Base-by-base conservation (phyloP, 2,888 invertebrate genomes). In the Callyntrura guangdongensis region DNA sequence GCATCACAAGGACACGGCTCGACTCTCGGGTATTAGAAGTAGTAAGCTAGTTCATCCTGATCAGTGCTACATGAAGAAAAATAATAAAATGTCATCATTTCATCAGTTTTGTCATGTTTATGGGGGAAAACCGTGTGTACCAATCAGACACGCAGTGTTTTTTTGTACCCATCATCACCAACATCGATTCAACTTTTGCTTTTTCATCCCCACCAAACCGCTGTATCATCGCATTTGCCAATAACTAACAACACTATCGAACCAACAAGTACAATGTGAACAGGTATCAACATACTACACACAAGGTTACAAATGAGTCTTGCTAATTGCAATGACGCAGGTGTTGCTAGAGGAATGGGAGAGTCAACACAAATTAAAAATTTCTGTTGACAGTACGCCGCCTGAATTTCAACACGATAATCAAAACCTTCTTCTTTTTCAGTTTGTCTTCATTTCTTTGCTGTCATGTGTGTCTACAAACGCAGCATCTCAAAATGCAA, bases 71-170 rank as follows among this genome's bases (percentile, higher is more conserved):
- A 69, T n/a, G n/a, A n/a, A n/a, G n/a, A 27, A 72, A 72, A 74
- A 74, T 74, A 45, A 25, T 22, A 67, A 85, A 72, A 72, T 72
- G 85, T 85, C 85, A 85, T 59, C 56, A 59, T 27, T 17, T 45
- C 83, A 53, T 72, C 45, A 72, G 53, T 56, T 85, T 85, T 36
- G 56, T 56, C 85, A 85, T 85, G 49, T 69, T 84, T 27, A 72
- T 72, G 59, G 12, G 59, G 20, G 47, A 74, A 69, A n/a, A 20
- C 11, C 64, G 2, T 64, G 27, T 84, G 49, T 14, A 17, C 22
- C 27, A n/a, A 20, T 20, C 61, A 67, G 12, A 27, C 6, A 4
- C 36, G 2, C 36, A 36, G 36, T 6, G 6, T 64, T 64, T 64
- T 11, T 69, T 69, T n/a, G n/a, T n/a, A 36, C 69, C 5, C 45